Evolutionary conservation across 2,888 invertebrate genomes (phyloP), one percentile per base, ranked within the genome.

Genomic region (Zootermopsis nevadensis): DNA sequence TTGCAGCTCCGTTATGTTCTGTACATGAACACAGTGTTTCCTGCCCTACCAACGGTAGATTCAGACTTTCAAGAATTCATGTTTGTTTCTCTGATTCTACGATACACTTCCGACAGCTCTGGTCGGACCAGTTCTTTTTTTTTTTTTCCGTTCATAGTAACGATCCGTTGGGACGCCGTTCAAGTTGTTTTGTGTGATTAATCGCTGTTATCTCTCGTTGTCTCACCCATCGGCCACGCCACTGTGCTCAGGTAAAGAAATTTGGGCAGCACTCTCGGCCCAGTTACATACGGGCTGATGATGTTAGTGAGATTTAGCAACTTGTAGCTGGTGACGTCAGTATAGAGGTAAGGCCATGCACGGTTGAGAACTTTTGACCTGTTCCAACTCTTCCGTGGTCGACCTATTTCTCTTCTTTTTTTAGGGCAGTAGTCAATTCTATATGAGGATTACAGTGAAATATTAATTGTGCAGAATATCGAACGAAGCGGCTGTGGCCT

Each of bases 1-100:
- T n/a, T 31, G 42, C 76, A 12, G n/a, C 48, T n/a, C 76, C 76
- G 76, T 76, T 76, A 76, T 27, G 27, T 60, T 60, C 60, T 60
- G n/a, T 27, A 42, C 42, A 38, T 76, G 48, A 27, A 12, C 30
- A 42, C 38, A 76, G 30, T 42, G 42, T 30, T 76, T 76, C 76
- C 76, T 76, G 76, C 42, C 72, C 38, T 42, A 42, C 38, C 48
- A 42, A 76, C 76, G 76, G 42, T 42, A 31, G 30, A n/a, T 76
- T 3, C 2, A 76, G 38, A 55, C 55, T 19, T 55, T 24, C 55
- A 55, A 6, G n/a, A 55, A 55, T 55, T 55, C 22, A 55, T 55
- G 55, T 55, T 27, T 60, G 60, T 60, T 60, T 60, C 27, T 60
- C 2, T 60, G n/a, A 27, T n/a, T 6, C 60, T 60, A 10, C n/a